Evolutionary conservation across 2,797 vertebrate species (phyloP).

Genomic region (Platalea minor): DNA sequence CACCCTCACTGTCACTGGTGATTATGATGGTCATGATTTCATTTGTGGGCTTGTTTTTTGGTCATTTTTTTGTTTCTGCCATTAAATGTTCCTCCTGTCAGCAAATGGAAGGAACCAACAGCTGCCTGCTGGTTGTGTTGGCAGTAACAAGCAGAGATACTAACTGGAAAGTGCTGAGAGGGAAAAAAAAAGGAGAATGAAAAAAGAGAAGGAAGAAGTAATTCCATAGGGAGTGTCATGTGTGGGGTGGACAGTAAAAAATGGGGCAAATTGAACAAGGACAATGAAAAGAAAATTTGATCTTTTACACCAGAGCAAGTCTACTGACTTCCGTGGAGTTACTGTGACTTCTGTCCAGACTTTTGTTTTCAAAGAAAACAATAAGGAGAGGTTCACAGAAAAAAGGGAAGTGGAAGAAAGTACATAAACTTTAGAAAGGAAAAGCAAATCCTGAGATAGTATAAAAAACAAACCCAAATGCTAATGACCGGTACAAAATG

Average conservation of each 20-base stretch:
- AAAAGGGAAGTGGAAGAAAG: not conserved
- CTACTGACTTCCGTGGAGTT: not conserved
- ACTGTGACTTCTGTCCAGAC: not conserved
- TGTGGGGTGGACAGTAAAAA: not conserved
- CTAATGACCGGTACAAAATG: not conserved
- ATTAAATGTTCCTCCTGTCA: not conserved
- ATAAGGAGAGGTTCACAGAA: not conserved
- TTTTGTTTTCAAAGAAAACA: slow-evolving; percentile 11
- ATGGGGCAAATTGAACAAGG: not conserved
- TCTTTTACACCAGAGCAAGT: not conserved
- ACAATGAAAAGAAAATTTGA: not conserved
- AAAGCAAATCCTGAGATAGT: not conserved
- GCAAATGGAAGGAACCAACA: not conserved
- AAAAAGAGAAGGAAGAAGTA: not conserved
- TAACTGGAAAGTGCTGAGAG: not conserved
- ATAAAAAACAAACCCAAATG: not conserved
- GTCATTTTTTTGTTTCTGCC: not conserved
- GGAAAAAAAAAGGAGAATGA: not conserved
- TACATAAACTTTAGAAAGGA: not conserved
- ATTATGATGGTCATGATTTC: not conserved
- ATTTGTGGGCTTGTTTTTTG: not conserved
- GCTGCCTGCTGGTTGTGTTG: not conserved
- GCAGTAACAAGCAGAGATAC: not conserved
- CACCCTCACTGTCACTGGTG: not conserved
- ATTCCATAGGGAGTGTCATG: not conserved